Evolutionary conservation across 2,113 vertebrate genomes (phyloP), one percentile per base, ranked within the genome.

Genomic region (Mystacornis crossleyi): DNA sequence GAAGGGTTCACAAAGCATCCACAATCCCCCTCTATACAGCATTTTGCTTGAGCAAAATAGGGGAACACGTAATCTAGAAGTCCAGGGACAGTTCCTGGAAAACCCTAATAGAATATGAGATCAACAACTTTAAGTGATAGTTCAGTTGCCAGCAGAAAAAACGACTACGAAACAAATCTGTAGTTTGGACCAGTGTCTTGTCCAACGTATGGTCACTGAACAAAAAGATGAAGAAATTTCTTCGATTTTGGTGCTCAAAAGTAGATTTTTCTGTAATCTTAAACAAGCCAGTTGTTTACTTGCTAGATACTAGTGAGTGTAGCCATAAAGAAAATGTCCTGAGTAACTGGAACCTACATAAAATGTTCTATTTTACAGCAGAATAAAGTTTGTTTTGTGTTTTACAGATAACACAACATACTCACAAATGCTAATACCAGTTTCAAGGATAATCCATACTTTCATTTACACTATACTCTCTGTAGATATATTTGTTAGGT

Each of bases 111-210:
- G 31, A 54, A n/a, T 28, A 40, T 16, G 14, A 75, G 17, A 60
- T 34, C 12, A 26, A 47, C 12, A 64, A 0, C 16, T 75, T 36
- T 28, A 81, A 77, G 31, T 9, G 8, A 21, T 17, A 55, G 18
- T 10, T 34, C 21, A 31, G 23, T 40, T 61, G 25, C 4, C 16
- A 78, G 31, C 17, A 71, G 13, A 43, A 71, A 50, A 79, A 34
- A 31, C 13, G 3, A 31, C 21, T n/a, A 7, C 0, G 3, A 61
- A 73, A 18, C 7, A 66, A 58, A 34, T 42, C 7, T 8, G 34
- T 12, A n/a, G 6, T 34, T 57, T 40, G 31, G 16, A 55, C 3
- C 18, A 40, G 4, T 43, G n/a, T 48, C 42, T 58, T 75, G 11
- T 62, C 31, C 29, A 58, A 71, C 40, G 19, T 9, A 28, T 14